These are phyloP conservation scores for Scrobipalpa costella DNA, from an alignment of 2,888 invertebrate species.

Conservation along the genomic window DNA sequence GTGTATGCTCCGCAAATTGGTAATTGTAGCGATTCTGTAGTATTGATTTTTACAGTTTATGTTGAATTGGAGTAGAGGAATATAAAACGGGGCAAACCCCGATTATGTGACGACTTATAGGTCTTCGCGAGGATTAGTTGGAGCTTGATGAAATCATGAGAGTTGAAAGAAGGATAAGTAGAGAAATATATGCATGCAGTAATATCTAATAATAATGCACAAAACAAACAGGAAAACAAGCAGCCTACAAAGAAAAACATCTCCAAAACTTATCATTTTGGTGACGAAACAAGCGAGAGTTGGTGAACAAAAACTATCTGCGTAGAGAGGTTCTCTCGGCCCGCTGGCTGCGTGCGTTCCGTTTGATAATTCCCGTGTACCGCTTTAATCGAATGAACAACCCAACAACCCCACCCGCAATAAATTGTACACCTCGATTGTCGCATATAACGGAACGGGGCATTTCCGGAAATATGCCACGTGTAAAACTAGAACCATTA, in stretches of 20 bases:
- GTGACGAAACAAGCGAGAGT: slow-evolving; percentile 64
- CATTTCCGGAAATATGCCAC: slow-evolving; percentile 44
- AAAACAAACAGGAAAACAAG: not conserved
- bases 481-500: slow-evolving; percentile 36
- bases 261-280: slow-evolving; percentile 55
- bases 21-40: too few relatives aligned
- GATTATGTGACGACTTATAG: too few relatives aligned
- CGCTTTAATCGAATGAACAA: slow-evolving; percentile 76
- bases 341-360: slow-evolving; percentile 75
- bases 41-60: too few relatives aligned
- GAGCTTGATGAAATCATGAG: too few relatives aligned
- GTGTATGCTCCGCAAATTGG: too few relatives aligned
- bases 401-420: slow-evolving; percentile 40
- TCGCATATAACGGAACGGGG: slow-evolving; percentile 41
- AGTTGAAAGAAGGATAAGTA: too few relatives aligned
- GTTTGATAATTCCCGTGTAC: slow-evolving; percentile 79
- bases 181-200: too few relatives aligned
- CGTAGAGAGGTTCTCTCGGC: slow-evolving; percentile 71
- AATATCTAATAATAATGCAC: not conserved
- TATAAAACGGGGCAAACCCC: too few relatives aligned
- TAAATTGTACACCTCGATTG: slow-evolving; percentile 68
- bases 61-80: too few relatives aligned
- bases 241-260: not conserved
- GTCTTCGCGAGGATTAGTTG: too few relatives aligned
- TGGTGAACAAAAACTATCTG: slow-evolving; percentile 76